Evolutionary conservation across 2,888 invertebrate genomes (phyloP).

Genomic region (Linyphia triangularis): DNA sequence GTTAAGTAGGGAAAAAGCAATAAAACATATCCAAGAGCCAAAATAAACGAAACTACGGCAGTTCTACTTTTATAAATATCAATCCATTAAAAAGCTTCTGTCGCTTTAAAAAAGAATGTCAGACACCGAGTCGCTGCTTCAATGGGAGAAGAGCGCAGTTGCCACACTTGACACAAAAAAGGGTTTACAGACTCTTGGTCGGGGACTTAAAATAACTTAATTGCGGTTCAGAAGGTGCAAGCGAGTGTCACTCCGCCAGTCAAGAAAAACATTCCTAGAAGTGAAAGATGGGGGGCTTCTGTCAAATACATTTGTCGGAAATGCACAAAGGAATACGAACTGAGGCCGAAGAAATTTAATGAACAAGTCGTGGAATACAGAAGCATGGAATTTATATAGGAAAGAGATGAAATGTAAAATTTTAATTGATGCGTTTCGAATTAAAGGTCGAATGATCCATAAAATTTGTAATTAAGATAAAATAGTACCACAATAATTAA

Average conservation of each 20-base stretch:
- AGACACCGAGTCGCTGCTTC: neutral
- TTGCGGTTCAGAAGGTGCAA: constrained; percentile 30
- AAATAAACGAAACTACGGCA: neutral
- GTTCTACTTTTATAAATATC: no score
- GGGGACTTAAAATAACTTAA: constrained; percentile 56
- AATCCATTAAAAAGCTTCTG: neutral
- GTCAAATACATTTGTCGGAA: neutral
- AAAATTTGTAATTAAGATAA: no score
- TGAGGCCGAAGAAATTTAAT: no score
- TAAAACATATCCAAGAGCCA: neutral
- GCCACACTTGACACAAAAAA: constrained; percentile 42
- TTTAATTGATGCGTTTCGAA: no score
- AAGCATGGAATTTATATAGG: no score
- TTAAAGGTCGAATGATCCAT: no score
- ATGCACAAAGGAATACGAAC: no score
- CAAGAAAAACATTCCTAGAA: constrained; percentile 8
- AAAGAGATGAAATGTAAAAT: no score
- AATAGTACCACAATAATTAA: no score
- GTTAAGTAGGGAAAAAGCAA: neutral
- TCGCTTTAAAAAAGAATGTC: no score
- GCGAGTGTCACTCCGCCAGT: neutral
- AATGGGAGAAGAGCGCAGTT: neutral
- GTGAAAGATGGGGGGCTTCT: neutral
- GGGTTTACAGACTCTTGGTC: constrained; percentile 28
- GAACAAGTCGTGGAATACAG: no score